phyloP scores from a whole-genome alignment of 2,797 vertebrate genomes.

The Poeciliopsis presidionis region DNA sequence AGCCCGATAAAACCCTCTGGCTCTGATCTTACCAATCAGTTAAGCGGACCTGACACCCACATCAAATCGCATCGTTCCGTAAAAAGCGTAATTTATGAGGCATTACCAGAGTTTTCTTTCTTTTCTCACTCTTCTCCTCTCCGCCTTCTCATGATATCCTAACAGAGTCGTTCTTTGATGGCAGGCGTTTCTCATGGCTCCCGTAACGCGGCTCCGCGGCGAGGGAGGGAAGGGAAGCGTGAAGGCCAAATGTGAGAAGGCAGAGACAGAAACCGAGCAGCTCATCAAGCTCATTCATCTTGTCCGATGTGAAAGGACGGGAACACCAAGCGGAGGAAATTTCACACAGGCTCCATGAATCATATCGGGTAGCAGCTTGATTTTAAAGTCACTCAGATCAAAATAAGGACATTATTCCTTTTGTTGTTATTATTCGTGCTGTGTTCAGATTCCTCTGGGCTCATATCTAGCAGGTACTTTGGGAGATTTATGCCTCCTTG shows the following conservation, averaged over 20 bases:
- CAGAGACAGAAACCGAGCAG: conserved; percentile 75
- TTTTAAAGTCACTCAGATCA: conserved; percentile 40
- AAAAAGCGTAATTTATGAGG: conserved; percentile 76
- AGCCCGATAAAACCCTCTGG: conserved; percentile 57
- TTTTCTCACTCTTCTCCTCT: conserved; percentile 19
- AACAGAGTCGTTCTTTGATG: conserved; percentile 76
- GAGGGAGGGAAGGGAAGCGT: conserved; percentile 50
- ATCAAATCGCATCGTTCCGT: conserved; percentile 74
- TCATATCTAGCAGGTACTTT: conserved; percentile 69
- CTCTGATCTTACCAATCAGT: conserved; percentile 42
- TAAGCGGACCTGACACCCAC: conserved; percentile 76
- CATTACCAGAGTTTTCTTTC: conserved; percentile 74
- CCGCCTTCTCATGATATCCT: conserved; percentile 62
- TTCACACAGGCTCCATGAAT: conserved; percentile 70
- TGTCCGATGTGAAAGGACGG: conserved; percentile 63
- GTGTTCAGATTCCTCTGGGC: conserved; percentile 45
- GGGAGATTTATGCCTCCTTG: conserved; percentile 67
- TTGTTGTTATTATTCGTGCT: conserved; percentile 15
- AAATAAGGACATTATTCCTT: conserved; percentile 23
- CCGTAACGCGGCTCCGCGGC: conserved; percentile 52
- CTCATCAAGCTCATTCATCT: conserved; percentile 81
- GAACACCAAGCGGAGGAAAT: conserved; percentile 61
- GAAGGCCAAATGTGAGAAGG: conserved; percentile 67
- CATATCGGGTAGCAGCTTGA: conserved; percentile 66
- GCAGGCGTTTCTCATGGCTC: conserved; percentile 66